Conservation (phyloP, 2,888 invertebrate species). For the Spatulosminthurus flaviceps region DNA sequence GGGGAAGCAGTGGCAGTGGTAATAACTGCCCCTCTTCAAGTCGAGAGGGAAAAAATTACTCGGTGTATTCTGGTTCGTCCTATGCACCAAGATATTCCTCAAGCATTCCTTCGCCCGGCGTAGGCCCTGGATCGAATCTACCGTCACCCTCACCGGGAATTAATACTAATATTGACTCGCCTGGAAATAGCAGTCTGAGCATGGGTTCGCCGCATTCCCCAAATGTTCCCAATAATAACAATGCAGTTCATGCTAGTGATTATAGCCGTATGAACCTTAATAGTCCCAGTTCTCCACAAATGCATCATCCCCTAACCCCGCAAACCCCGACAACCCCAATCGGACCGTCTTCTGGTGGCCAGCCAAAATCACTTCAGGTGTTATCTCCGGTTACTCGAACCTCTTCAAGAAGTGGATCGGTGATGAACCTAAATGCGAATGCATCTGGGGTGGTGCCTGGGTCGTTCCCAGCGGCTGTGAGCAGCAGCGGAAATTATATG, state of each 20-base stretch:
- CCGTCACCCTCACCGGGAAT: conserved; percentile 53
- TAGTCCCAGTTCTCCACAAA: conserved; percentile 34
- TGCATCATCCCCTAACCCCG: conserved; percentile 18
- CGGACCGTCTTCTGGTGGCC: conserved; percentile 16
- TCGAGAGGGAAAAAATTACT: conserved; percentile 40
- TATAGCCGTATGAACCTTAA: conserved; percentile 34
- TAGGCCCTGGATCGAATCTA: conserved; percentile 51
- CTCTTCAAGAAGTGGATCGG: conserved; percentile 32
- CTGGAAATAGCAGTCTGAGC: conserved; percentile 48
- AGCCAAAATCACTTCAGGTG: not conserved
- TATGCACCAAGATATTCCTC: conserved; percentile 53
- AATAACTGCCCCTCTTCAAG: not conserved
- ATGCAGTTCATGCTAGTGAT: conserved; percentile 31
- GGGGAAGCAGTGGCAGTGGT: conserved; percentile 30
- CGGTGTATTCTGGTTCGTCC: conserved; percentile 43
- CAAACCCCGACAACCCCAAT: not conserved
- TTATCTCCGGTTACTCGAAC: conserved; percentile 36
- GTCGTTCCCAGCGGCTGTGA: conserved; percentile 29
- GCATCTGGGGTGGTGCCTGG: conserved; percentile 30
- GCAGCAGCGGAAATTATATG: conserved; percentile 42
- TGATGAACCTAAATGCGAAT: conserved; percentile 47
- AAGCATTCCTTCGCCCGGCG: conserved; percentile 29
- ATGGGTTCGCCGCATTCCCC: conserved; percentile 52
- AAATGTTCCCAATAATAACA: conserved; percentile 12
- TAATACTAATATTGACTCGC: conserved; percentile 50